Evolutionary conservation across 2,797 vertebrate species (phyloP).

Genomic region (Amblyopsis hoosieri): DNA sequence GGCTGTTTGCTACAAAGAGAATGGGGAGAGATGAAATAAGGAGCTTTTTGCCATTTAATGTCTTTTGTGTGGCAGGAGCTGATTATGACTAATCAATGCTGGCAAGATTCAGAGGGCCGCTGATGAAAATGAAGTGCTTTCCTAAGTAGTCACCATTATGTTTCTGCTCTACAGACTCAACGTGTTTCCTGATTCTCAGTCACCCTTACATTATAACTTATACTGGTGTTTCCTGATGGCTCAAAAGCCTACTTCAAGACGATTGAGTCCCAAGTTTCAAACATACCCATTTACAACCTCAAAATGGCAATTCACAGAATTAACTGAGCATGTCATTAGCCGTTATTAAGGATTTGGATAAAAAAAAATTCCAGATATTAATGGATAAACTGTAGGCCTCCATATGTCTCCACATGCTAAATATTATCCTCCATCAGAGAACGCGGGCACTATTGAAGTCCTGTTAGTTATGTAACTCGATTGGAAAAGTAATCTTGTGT

Average conservation of each 20-base stretch:
- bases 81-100: constrained; percentile 68
- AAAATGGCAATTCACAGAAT: background rate
- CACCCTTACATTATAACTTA: constrained; percentile 6
- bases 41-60: constrained; percentile 60
- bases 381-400: background rate
- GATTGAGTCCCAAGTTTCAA: constrained; percentile 2
- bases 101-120: constrained; percentile 50
- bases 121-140: constrained; percentile 40
- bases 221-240: constrained; percentile 5
- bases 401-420: constrained; percentile 13
- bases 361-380: background rate
- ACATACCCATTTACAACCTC: background rate
- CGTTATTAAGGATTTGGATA: background rate
- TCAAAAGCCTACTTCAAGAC: constrained; percentile 6
- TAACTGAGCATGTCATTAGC: background rate
- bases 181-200: constrained; percentile 19
- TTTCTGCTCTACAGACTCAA: constrained; percentile 16
- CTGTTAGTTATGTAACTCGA: constrained; percentile 33
- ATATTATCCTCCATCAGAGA: constrained; percentile 17
- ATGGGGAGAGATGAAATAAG: constrained; percentile 48
- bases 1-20: constrained; percentile 55
- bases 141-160: constrained; percentile 31
- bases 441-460: constrained; percentile 14
- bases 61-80: constrained; percentile 64
- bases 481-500: constrained; percentile 49